These are phyloP conservation scores for Herpailurus yagouaroundi DNA, from an alignment of 2,113 vertebrate genomes.

Conservation along the genomic window DNA sequence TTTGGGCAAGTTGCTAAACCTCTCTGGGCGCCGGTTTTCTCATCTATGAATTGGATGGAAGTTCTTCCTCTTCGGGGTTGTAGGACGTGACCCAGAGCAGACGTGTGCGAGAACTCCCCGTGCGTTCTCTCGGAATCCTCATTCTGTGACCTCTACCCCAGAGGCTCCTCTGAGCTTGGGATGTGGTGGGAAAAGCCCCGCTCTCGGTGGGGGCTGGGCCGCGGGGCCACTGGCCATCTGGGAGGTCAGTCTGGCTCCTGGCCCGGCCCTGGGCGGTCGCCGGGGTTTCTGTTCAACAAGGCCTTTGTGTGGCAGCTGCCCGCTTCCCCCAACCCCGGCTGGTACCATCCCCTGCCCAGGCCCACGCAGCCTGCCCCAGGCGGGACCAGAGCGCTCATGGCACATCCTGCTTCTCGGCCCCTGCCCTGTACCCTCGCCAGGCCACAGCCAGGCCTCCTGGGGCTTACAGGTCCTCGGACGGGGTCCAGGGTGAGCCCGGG, in stretches of 20 bases:
- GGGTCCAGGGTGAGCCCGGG: neutral
- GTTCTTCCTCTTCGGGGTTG: neutral
- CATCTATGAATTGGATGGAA: neutral
- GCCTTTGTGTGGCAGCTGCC: constrained; percentile 49
- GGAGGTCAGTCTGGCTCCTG: constrained; percentile 48
- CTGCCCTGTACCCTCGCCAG: neutral
- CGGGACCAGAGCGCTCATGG: neutral
- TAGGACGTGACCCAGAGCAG: neutral
- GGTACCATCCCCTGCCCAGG: neutral
- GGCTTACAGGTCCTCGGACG: neutral
- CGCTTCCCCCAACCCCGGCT: neutral
- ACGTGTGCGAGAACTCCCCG: neutral
- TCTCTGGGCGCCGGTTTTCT: neutral
- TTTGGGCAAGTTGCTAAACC: neutral
- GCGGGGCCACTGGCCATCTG: neutral
- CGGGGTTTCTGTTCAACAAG: constrained; percentile 2
- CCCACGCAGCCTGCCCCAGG: neutral
- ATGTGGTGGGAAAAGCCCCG: neutral
- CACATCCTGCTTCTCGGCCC: neutral
- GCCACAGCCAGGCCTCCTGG: neutral
- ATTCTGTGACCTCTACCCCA: rapidly evolving
- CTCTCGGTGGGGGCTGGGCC: neutral
- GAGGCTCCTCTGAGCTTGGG: neutral
- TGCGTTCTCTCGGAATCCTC: neutral
- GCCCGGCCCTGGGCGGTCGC: neutral